These are phyloP conservation scores for Rhabdomys dilectus DNA, from an alignment of 2,113 vertebrate species.

Conservation along the genomic window DNA sequence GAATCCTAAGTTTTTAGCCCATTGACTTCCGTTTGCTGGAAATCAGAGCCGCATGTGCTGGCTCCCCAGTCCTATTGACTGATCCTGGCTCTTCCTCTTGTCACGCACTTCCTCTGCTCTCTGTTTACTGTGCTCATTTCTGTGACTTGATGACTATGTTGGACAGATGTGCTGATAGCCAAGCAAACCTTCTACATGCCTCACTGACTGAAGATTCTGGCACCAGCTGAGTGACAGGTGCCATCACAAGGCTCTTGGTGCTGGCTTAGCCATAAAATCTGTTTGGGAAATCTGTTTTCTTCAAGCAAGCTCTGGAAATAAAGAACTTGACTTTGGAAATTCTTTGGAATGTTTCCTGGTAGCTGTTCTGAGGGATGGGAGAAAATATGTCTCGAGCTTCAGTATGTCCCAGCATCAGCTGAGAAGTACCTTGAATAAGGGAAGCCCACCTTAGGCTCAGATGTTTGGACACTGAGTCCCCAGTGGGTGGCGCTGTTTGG, in stretches of 20 bases:
- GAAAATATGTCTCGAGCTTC: not conserved
- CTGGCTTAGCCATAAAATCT: not conserved
- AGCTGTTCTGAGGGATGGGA: not conserved
- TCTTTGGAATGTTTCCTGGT: not conserved
- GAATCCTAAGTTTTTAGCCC: slow-evolving; percentile 17
- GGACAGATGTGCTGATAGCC: fast-evolving
- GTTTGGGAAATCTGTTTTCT: not conserved
- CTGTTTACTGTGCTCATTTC: not conserved
- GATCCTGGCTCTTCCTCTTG: not conserved
- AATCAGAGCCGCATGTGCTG: not conserved
- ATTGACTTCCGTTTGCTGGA: slow-evolving; percentile 51
- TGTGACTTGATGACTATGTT: too few species aligned
- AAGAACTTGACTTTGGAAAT: not conserved
- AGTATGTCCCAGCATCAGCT: not conserved
- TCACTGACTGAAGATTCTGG: not conserved
- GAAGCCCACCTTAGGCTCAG: not conserved
- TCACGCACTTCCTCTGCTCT: not conserved
- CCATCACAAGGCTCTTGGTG: not conserved
- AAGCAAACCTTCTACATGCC: not conserved
- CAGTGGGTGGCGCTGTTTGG: not conserved
- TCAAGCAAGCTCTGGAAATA: not conserved
- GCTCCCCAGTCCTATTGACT: not conserved
- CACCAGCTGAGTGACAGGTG: not conserved
- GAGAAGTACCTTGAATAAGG: not conserved
- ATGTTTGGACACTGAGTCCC: not conserved